Evolutionary conservation across 1,140 invertebrate genomes (phyloP).

Genomic region (Drosophila repletoides): DNA sequence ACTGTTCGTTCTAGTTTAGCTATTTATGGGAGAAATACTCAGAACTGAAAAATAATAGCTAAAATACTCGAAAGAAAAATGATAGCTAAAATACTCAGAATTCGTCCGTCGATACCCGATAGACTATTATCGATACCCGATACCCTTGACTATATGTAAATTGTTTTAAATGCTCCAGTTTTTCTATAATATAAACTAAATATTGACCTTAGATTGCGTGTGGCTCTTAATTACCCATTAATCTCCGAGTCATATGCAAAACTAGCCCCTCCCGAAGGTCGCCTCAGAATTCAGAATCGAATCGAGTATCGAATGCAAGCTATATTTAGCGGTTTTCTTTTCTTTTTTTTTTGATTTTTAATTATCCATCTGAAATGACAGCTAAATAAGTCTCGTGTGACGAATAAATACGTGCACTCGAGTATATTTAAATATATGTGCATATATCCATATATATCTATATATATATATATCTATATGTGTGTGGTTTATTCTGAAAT

Average conservation of each 20-base stretch:
- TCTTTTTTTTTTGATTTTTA: too few relatives aligned
- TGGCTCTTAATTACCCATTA: slow-evolving; percentile 43
- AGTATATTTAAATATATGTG: background rate
- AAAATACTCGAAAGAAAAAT: background rate
- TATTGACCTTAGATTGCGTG: slow-evolving; percentile 59
- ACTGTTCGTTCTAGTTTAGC: too few relatives aligned
- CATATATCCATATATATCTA: background rate
- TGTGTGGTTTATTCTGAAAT: too few relatives aligned
- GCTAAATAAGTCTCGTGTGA: slow-evolving; percentile 13
- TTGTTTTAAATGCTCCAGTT: slow-evolving; percentile 57
- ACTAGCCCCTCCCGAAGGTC: slow-evolving; percentile 12
- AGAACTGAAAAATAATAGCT: too few relatives aligned
- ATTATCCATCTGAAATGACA: slow-evolving; percentile 19
- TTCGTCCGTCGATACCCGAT: slow-evolving; percentile 6
- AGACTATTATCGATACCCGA: too few relatives aligned
- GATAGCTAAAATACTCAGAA: background rate
- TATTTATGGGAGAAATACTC: too few relatives aligned
- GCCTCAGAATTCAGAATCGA: background rate
- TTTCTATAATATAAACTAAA: slow-evolving; percentile 16
- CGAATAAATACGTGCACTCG: slow-evolving; percentile 13
- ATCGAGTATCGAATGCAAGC: background rate
- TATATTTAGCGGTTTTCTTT: slow-evolving; percentile 29
- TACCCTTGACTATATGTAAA: slow-evolving; percentile 54
- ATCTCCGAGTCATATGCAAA: slow-evolving; percentile 5
- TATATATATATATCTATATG: background rate